These are phyloP conservation scores for Cavia porcellus DNA, from an alignment of 2,113 vertebrate genomes.

Conservation along the genomic window DNA sequence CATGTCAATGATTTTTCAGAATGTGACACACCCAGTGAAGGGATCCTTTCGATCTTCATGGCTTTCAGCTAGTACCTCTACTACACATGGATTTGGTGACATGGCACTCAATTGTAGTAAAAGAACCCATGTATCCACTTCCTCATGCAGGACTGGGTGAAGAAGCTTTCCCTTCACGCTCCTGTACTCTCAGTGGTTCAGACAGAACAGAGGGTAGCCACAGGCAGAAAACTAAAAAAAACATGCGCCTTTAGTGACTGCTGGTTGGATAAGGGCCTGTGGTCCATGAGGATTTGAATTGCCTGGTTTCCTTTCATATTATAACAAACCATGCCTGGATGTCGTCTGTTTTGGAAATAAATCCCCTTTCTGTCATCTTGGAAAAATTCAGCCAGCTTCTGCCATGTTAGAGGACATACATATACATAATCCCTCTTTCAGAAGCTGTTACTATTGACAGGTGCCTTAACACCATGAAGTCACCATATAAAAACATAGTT, in stretches of 20 bases:
- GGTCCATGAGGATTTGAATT: neutral
- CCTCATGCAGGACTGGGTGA: accelerated
- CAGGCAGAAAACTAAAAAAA: neutral
- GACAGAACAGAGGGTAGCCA: neutral
- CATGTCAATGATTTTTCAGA: neutral
- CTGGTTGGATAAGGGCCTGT: neutral
- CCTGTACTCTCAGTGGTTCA: neutral
- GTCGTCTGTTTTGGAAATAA: neutral
- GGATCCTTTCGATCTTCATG: neutral
- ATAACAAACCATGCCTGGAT: neutral
- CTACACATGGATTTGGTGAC: neutral
- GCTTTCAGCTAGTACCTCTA: neutral
- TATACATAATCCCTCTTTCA: neutral
- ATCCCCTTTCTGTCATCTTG: neutral
- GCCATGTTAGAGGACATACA: neutral
- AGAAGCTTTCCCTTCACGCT: neutral
- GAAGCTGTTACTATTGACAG: neutral
- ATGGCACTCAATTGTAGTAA: neutral
- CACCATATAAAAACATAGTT: neutral
- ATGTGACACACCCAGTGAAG: neutral
- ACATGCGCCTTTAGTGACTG: neutral
- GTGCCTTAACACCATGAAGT: neutral
- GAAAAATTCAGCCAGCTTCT: neutral
- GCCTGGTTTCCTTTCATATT: neutral
- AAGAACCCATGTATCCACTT: neutral